Evolutionary conservation across 2,113 vertebrate genomes (phyloP).

Genomic region (Columbina picui): DNA sequence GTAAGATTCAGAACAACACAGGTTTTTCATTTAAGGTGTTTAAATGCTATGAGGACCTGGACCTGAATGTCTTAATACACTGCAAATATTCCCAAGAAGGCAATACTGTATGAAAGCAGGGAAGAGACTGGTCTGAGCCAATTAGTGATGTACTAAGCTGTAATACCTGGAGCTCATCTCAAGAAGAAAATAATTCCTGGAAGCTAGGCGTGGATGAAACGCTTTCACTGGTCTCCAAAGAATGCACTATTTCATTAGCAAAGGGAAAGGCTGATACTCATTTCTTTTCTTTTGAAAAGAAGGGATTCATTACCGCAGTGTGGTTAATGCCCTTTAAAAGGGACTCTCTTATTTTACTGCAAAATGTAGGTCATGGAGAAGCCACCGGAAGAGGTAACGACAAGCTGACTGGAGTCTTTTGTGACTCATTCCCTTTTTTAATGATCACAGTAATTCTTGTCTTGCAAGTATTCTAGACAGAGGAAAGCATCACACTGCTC

Average conservation of each 20-base stretch:
- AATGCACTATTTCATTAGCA: not conserved
- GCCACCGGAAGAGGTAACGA: not conserved
- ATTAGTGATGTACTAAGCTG: not conserved
- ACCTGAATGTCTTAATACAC: not conserved
- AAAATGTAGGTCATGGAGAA: not conserved
- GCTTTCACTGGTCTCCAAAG: not conserved
- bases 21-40: not conserved
- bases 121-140: not conserved
- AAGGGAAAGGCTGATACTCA: not conserved
- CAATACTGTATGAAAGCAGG: not conserved
- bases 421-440: not conserved
- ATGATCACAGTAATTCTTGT: not conserved
- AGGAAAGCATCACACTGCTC: not conserved
- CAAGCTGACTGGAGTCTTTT: not conserved
- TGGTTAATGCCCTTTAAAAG: not conserved
- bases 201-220: not conserved
- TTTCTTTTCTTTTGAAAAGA: not conserved
- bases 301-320: not conserved
- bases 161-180: not conserved
- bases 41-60: not conserved
- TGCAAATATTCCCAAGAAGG: not conserved
- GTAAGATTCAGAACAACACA: not conserved
- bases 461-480: not conserved
- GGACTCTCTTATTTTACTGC: not conserved
- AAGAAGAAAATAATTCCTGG: not conserved